Conservation (phyloP, 2,797 vertebrate species). For the Myotis findleyi region DNA sequence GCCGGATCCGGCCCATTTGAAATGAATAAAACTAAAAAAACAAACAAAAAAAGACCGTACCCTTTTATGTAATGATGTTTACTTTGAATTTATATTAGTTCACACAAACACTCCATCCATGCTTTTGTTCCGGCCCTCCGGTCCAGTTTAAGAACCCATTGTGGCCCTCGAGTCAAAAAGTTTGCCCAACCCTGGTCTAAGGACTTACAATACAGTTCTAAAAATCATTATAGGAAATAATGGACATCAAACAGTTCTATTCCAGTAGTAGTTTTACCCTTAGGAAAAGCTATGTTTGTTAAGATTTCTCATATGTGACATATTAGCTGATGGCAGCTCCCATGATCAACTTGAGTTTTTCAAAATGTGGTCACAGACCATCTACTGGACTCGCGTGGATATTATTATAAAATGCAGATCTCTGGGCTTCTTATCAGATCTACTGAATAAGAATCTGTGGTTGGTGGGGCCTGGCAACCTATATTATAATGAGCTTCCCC, state of each 20-base stretch:
- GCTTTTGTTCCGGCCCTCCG: no score
- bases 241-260: neutral
- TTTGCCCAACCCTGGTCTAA: neutral
- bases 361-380: neutral
- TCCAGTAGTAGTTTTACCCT: neutral
- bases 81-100: no score
- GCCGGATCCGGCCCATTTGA: no score
- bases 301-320: neutral
- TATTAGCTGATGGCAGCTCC: neutral
- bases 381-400: neutral
- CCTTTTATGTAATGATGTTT: no score
- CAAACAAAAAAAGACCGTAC: no score
- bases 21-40: no score
- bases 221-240: conserved; percentile 43
- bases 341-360: neutral
- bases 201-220: neutral
- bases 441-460: neutral
- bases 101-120: no score
- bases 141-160: no score
- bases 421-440: neutral
- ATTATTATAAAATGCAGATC: neutral
- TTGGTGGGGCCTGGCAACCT: neutral
- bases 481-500: neutral
- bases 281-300: neutral
- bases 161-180: no score